Base-by-base conservation (phyloP, 2,113 vertebrate genomes). In the Spea bombifrons region DNA sequence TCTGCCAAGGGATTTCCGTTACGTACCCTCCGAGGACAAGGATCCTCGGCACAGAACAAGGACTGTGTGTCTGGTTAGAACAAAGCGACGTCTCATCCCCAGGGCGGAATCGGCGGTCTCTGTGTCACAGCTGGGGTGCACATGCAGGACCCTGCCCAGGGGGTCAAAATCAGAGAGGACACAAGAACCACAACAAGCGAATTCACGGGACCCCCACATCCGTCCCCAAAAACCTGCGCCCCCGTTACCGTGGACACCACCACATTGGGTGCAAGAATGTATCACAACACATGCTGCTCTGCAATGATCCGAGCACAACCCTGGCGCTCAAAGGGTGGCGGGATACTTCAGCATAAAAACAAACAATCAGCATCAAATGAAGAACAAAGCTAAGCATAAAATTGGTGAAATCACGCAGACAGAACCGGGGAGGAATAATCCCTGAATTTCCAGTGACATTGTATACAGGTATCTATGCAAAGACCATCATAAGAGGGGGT, bases 91-190 rank as follows among this genome's bases (percentile, higher is more conserved):
- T 9, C 48, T 77, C 46, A 69, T 69, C 45, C 16, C 44, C 6
- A 2, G 59, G 59, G 44, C 65, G 47, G 66, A 69, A 44, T 13
- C 44, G 45, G 52, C 75, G 61, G 66, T 49, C 57, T 44, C 53
- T 17, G n/a, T 63, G n/a, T 50, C 75, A 48, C 75, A 77, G 66
- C 75, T 77, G 75, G 44, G 50, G 61, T 30, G 30, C 30, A 30
- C 30, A 30, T 2, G n/a, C 49, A 5, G 44, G 12, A 55, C 7
- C 66, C 50, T 45, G 75, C 15, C 65, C 48, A 10, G 7, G 46
- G 13, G 66, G 66, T 63, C 66, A 3, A 52, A 70, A n/a, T 66
- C 66, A 77, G 66, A 49, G 66, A 61, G 66, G 8, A 16, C 4
- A 30, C 16, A 5, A 5, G 16, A 64, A 5, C 13, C 5, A 64